phyloP scores from a whole-genome alignment of 1,140 invertebrate genomes.

The Drosophila ercepeae region DNA sequence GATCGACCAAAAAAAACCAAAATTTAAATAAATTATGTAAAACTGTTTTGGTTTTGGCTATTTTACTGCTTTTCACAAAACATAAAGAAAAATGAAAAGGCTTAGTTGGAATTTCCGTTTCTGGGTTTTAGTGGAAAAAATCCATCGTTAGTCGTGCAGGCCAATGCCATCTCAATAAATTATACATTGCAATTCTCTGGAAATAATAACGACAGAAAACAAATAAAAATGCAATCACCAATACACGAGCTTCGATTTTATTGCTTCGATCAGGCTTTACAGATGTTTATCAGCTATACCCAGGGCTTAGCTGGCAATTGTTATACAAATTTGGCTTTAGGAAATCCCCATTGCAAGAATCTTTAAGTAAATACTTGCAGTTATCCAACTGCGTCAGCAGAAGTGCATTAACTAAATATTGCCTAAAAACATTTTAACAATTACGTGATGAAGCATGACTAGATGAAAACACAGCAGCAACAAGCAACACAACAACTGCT shows the following conservation, averaged over 20 bases:
- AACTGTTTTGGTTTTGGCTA: slow-evolving; percentile 30
- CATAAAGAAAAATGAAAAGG: slow-evolving; percentile 30
- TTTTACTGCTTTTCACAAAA: slow-evolving; percentile 19
- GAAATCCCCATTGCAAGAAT: slow-evolving; percentile 23
- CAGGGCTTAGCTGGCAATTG: slow-evolving; percentile 1
- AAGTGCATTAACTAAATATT: slow-evolving; percentile 41
- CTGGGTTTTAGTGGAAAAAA: slow-evolving; percentile 24
- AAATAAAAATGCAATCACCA: slow-evolving; percentile 42
- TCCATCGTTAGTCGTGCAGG: slow-evolving; percentile 47
- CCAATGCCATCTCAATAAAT: slow-evolving; percentile 46
- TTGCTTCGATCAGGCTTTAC: not conserved
- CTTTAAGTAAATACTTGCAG: not conserved
- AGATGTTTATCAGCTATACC: slow-evolving; percentile 19
- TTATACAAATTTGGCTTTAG: not conserved
- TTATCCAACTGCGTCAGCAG: slow-evolving; percentile 11
- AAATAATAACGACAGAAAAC: slow-evolving; percentile 29
- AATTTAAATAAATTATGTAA: slow-evolving; percentile 81
- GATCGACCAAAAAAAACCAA: slow-evolving; percentile 27
- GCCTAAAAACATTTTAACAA: slow-evolving; percentile 39
- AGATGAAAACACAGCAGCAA: slow-evolving; percentile 23
- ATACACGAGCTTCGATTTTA: slow-evolving; percentile 33
- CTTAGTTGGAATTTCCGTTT: slow-evolving; percentile 64
- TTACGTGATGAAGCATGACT: slow-evolving; percentile 57
- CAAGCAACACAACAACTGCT: slow-evolving; percentile 26
- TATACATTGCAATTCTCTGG: slow-evolving; percentile 47